A percentile compares a stretch with the other conserved stretches of the same genome.
Conservation (phyloP, 2,797 vertebrate species). For the Clarias pachynema region DNA sequence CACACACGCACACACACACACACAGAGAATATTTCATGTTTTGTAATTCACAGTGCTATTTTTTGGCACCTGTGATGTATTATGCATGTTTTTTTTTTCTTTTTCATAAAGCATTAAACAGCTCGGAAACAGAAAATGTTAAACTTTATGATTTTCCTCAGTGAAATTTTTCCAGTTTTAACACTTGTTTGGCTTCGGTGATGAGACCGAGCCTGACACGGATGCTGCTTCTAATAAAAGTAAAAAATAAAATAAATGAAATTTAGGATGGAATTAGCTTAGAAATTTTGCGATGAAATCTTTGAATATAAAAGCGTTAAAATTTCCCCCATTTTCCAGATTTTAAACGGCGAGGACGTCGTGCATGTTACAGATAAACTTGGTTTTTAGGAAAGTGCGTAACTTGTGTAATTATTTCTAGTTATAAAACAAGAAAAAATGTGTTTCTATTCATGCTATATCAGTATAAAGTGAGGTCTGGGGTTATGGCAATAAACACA, state of each 20-base stretch:
- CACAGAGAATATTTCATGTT: background rate
- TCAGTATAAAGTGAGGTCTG: background rate
- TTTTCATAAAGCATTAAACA: background rate
- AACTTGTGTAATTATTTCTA: background rate
- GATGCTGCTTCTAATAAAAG: background rate
- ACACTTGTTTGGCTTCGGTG: background rate
- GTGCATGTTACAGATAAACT: background rate
- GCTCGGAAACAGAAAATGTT: background rate
- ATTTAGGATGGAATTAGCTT: no score
- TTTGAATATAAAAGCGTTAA: background rate
- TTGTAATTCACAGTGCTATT: background rate
- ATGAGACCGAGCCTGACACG: background rate
- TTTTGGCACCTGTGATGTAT: slow-evolving; percentile 39
- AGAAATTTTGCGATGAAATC: background rate
- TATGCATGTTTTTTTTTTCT: slow-evolving; percentile 53
- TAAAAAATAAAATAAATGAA: background rate
- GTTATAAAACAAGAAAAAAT: background rate
- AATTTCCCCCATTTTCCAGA: background rate
- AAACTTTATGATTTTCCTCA: background rate
- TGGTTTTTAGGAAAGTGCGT: background rate
- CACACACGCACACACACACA: background rate
- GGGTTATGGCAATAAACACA: background rate
- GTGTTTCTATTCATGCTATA: background rate
- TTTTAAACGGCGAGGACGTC: background rate
- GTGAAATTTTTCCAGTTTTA: background rate